Percentiles rank a stretch among this genome's conserved stretches.
Evolutionary conservation across 2,888 invertebrate species (phyloP).

Genomic region (Drosophila nr. perissopoda): DNA sequence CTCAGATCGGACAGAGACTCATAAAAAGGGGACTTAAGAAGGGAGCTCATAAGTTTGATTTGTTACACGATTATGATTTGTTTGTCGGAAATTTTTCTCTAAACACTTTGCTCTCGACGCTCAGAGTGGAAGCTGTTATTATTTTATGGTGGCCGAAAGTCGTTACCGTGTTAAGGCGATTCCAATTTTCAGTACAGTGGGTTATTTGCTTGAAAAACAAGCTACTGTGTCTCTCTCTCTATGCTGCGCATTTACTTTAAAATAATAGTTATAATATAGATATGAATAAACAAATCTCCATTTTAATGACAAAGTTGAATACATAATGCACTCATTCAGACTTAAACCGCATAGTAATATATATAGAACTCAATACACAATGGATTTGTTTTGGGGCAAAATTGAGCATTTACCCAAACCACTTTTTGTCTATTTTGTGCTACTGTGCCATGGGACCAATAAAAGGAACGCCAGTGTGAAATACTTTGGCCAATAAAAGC

Average conservation of each 20-base stretch:
- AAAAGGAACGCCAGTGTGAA: slow-evolving; percentile 56
- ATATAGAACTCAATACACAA: slow-evolving; percentile 5
- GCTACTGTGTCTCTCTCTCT: neutral
- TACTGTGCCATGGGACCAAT: slow-evolving; percentile 63
- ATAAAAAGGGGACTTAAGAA: slow-evolving; percentile 53
- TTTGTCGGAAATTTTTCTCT: slow-evolving; percentile 41
- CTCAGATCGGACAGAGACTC: slow-evolving; percentile 44
- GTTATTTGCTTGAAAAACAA: neutral
- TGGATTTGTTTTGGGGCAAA: slow-evolving; percentile 1
- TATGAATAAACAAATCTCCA: neutral
- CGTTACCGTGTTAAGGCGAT: slow-evolving; percentile 32
- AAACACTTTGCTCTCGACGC: slow-evolving; percentile 27
- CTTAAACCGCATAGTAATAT: neutral
- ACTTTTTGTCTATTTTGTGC: slow-evolving; percentile 34
- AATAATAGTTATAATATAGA: neutral
- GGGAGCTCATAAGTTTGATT: slow-evolving; percentile 61
- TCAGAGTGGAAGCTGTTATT: slow-evolving; percentile 5
- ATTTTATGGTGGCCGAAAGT: slow-evolving; percentile 38
- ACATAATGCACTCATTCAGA: neutral
- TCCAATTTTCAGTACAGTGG: slow-evolving; percentile 39
- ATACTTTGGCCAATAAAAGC: slow-evolving; percentile 53
- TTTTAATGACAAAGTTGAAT: neutral
- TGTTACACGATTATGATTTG: slow-evolving; percentile 74
- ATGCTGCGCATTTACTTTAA: neutral
- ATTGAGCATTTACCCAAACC: slow-evolving; percentile 14